Conservation (phyloP, 2,888 invertebrate species). For the Acanthococcus lagerstroemiae region DNA sequence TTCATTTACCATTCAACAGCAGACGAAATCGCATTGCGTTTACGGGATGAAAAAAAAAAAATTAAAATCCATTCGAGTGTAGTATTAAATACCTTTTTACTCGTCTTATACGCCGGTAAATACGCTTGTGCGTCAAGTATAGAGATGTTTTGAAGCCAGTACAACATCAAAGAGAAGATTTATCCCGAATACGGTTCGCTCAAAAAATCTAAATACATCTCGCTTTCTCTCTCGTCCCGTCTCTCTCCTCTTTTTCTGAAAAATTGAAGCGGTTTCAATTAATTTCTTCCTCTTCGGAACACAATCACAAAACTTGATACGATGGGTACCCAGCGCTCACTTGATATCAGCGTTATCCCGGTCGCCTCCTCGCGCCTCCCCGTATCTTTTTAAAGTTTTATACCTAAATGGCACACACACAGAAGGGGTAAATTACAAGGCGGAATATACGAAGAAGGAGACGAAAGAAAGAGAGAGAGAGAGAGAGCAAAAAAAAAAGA, state of each 20-base stretch:
- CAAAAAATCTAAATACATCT: conserved; percentile 23
- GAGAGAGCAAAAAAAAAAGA: conserved; percentile 7
- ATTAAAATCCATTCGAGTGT: too few relatives aligned
- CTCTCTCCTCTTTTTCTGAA: background rate
- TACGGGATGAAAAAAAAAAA: too few relatives aligned
- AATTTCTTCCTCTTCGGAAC: conserved; percentile 30
- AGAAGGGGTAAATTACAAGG: background rate
- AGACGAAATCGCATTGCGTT: too few relatives aligned
- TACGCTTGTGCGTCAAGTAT: background rate
- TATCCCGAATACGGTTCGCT: conserved; percentile 6
- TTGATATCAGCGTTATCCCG: too few relatives aligned
- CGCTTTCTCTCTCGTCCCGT: background rate
- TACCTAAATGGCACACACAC: conserved; percentile 16
- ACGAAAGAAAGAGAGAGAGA: background rate
- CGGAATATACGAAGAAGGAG: background rate
- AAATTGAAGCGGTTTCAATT: conserved; percentile 29
- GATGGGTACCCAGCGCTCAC: conserved; percentile 8
- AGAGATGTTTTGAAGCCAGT: background rate
- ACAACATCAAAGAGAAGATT: conserved; percentile 27
- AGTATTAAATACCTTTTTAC: too few relatives aligned
- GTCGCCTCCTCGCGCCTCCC: conserved; percentile 13
- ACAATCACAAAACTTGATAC: conserved; percentile 29
- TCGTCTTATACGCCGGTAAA: too few relatives aligned
- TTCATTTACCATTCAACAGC: too few relatives aligned
- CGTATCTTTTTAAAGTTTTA: conserved; percentile 25